A percentile compares a stretch with the other conserved stretches of the same genome.
phyloP scores from a whole-genome alignment of 2,113 vertebrate genomes.

The Leptobrachium leishanense region DNA sequence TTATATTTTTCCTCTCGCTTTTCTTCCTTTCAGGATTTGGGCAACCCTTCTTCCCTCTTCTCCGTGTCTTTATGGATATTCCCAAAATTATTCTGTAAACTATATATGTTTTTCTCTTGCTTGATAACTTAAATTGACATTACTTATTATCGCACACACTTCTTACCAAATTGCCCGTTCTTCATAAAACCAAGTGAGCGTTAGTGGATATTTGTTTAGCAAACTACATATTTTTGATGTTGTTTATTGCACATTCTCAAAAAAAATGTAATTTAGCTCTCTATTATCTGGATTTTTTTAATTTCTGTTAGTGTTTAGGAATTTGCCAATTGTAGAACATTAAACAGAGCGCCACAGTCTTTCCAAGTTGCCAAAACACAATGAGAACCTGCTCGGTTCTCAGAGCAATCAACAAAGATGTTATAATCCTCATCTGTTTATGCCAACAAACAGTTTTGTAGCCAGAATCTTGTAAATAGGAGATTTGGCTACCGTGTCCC shows the following conservation, averaged over 20 bases:
- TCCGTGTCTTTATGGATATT: too few relatives aligned
- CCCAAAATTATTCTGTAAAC: too few relatives aligned
- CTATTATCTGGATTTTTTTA: not conserved
- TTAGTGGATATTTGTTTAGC: slow-evolving; percentile 16
- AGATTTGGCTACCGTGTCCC: slow-evolving; percentile 44
- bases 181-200: not conserved
- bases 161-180: too few relatives aligned
- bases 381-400: slow-evolving; percentile 44
- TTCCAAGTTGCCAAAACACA: slow-evolving; percentile 43
- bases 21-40: too few relatives aligned
- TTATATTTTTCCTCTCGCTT: too few relatives aligned
- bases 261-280: not conserved
- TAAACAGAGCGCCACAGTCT: slow-evolving; percentile 43
- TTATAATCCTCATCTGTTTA: slow-evolving; percentile 43
- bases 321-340: slow-evolving; percentile 44
- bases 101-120: too few relatives aligned
- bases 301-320: slow-evolving; percentile 19
- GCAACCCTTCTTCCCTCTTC: too few relatives aligned
- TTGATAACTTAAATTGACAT: too few relatives aligned
- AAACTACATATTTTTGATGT: slow-evolving; percentile 26
- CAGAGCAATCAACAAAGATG: slow-evolving; percentile 42
- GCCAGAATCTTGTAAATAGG: slow-evolving; percentile 42
- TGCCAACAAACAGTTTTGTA: slow-evolving; percentile 47
- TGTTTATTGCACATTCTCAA: slow-evolving; percentile 29
- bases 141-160: too few relatives aligned